Conservation (phyloP, 2,888 invertebrate species). For the Callinectes sapidus region DNA sequence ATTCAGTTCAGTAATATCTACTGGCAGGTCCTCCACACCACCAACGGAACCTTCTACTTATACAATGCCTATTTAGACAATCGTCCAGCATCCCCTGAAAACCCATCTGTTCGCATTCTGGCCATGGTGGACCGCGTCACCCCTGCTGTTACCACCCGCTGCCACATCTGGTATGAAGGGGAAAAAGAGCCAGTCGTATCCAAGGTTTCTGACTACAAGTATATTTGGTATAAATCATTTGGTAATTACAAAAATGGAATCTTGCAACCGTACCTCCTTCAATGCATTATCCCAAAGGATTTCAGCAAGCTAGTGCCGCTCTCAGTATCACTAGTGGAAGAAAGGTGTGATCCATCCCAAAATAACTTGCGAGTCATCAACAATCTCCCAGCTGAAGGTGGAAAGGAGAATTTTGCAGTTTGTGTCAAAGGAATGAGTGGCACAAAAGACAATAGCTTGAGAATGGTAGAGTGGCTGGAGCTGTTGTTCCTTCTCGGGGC, state of each 20-base stretch:
- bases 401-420: conserved; percentile 86
- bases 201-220: conserved; percentile 91
- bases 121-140: conserved; percentile 93
- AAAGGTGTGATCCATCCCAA: conserved; percentile 88
- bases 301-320: conserved; percentile 81
- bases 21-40: conserved; percentile 90
- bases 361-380: conserved; percentile 90
- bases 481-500: conserved; percentile 89
- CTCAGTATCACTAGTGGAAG: conserved; percentile 90
- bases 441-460: conserved; percentile 91
- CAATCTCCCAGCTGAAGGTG: conserved; percentile 78
- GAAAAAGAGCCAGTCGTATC: conserved; percentile 84
- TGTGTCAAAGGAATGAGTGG: conserved; percentile 95
- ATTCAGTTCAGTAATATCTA: conserved; percentile 94
- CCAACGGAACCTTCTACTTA: conserved; percentile 91
- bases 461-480: conserved; percentile 96
- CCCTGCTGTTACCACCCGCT: conserved; percentile 87
- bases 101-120: conserved; percentile 88
- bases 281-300: conserved; percentile 88
- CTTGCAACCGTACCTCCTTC: conserved; percentile 92
- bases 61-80: conserved; percentile 93
- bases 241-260: conserved; percentile 93
- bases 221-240: conserved; percentile 95
- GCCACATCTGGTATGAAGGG: conserved; percentile 92
- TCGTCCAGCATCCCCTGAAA: conserved; percentile 81